Conservation (phyloP, 2,888 invertebrate genomes). For the Chelonus formosanus region DNA sequence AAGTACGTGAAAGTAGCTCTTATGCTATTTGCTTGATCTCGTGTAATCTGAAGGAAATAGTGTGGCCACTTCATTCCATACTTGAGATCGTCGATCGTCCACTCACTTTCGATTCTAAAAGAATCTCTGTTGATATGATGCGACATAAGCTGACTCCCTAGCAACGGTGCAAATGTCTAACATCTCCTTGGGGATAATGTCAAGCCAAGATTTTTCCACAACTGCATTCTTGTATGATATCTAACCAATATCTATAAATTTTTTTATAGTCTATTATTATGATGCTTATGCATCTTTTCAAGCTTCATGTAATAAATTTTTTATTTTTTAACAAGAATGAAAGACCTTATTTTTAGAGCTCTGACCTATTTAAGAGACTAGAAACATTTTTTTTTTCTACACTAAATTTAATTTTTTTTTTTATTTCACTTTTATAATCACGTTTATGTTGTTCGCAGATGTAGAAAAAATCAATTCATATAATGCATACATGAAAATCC, state of each 20-base stretch:
- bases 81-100: constrained; percentile 8
- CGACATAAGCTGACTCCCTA: constrained; percentile 41
- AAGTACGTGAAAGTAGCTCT: too few relatives aligned
- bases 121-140: constrained; percentile 35
- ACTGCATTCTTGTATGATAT: constrained; percentile 15
- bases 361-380: too few relatives aligned
- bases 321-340: background rate
- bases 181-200: constrained; percentile 21
- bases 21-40: background rate
- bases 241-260: background rate
- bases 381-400: too few relatives aligned
- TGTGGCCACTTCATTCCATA: background rate
- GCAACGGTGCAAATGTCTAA: constrained; percentile 24
- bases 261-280: too few relatives aligned
- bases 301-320: background rate
- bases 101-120: constrained; percentile 18
- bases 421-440: too few relatives aligned
- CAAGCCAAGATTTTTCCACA: constrained; percentile 12
- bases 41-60: constrained; percentile 27
- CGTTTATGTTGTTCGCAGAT: too few relatives aligned
- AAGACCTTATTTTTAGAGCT: too few relatives aligned
- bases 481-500: too few relatives aligned
- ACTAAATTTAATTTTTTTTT: too few relatives aligned
- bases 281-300: too few relatives aligned
- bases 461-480: too few relatives aligned